Base-by-base conservation (phyloP, 2,113 vertebrate species). In the Triplophysa rosa region DNA sequence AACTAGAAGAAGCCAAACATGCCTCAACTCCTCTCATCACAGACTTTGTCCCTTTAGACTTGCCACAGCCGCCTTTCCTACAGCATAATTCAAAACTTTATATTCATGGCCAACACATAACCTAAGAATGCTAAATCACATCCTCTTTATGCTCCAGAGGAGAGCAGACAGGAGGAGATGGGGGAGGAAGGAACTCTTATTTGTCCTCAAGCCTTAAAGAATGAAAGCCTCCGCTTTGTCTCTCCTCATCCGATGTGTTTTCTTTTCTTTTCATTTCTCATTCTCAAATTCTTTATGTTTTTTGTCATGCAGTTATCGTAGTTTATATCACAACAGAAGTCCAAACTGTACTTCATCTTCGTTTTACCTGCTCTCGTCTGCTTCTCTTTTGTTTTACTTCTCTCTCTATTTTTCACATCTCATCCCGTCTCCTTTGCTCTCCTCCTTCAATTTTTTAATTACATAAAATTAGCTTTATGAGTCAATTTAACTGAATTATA, bases 51-150 rank as follows among this genome's bases (percentile, higher is more conserved):
- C 70, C 77, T 26, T 33, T 64, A 69, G 77, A 79, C 58, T 19
- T 21, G 14, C 33, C 37, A 42, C 66, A 59, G 67, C 62, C 37
- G 19, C 16, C 67, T 71, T 67, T 67, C 79, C 40, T 52, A 58
- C 26, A 29, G 26, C 21, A 71, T 72, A 62, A 80, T 67, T 67
- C 17, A 77, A 40, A 47, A 66, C 42, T 68, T 64, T 33, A 52
- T 73, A 63, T 68, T 64, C 63, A 80, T 42, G 21, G 59, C n/a
- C 67, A 80, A 67, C 63, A 26, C 67, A 77, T 72, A 80, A 77
- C 40, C 8, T 66, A 52, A 61, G 24, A 71, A 70, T 59, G 24
- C 21, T 66, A 72, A 72, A 80, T 69, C 61, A 80, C 52, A 24
- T 70, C 23, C 65, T 64, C 26, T 79, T 67, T 42, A 26, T 78